Conservation (phyloP, 1,140 invertebrate genomes). For the Lineus longissimus region DNA sequence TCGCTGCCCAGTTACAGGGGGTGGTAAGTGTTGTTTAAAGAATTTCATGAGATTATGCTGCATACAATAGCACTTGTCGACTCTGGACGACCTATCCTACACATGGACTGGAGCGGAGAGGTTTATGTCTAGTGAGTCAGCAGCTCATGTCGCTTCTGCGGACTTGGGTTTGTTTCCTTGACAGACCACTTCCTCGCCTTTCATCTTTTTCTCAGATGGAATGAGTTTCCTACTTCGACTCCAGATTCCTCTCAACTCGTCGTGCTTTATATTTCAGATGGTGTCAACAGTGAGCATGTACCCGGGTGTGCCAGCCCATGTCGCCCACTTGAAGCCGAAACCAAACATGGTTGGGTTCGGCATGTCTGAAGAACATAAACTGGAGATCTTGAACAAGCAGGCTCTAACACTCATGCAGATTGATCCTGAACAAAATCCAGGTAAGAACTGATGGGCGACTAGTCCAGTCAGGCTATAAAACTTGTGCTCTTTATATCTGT, state of each 20-base stretch:
- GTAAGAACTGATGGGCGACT: constrained; percentile 48
- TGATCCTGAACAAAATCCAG: constrained; percentile 63
- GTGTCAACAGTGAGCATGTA: constrained; percentile 61
- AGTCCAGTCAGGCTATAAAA: no score
- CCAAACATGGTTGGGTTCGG: constrained; percentile 62
- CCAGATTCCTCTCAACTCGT: neutral
- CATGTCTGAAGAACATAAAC: constrained; percentile 70
- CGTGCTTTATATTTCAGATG: constrained; percentile 25
- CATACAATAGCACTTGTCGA: neutral
- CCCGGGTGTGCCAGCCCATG: constrained; percentile 65
- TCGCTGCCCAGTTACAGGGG: constrained; percentile 45
- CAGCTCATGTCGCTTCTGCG: no score
- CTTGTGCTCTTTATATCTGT: no score
- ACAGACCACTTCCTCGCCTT: no score
- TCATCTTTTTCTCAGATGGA: neutral
- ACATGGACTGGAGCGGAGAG: no score
- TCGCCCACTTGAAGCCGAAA: constrained; percentile 54
- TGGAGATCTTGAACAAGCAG: constrained; percentile 74
- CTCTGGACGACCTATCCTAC: no score
- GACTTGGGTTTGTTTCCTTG: no score
- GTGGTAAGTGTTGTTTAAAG: constrained; percentile 29
- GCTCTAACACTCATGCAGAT: constrained; percentile 67
- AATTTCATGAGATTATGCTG: no score
- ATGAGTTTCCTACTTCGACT: neutral
- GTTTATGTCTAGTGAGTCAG: no score